Conservation (phyloP, 2,888 invertebrate genomes). For the Craniophora ligustri region DNA sequence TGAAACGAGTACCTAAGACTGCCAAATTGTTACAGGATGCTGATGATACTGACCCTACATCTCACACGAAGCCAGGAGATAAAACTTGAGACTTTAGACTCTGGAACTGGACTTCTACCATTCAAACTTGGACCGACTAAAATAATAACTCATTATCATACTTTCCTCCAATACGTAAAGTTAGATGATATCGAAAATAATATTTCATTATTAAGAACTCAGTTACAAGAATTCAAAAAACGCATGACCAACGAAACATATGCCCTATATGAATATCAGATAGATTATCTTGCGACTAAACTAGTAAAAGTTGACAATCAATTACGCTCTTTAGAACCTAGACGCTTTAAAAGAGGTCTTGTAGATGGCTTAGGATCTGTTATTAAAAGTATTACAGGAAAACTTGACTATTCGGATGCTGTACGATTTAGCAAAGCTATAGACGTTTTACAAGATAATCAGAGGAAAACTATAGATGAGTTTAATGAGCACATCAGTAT, state of each 20-base stretch:
- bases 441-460: background rate
- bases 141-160: background rate
- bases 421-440: background rate
- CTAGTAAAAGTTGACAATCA: background rate
- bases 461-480: background rate
- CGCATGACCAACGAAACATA: background rate
- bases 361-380: background rate
- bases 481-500: conserved; percentile 1
- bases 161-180: background rate
- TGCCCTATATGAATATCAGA: background rate
- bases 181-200: background rate
- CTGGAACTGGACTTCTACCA: background rate
- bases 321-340: background rate
- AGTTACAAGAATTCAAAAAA: background rate
- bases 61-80: background rate
- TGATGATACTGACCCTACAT: background rate
- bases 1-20: background rate
- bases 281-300: background rate
- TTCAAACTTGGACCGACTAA: background rate
- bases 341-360: background rate
- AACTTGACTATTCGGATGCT: background rate
- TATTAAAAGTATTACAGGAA: background rate
- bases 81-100: background rate
- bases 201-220: background rate
- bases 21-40: background rate